These are phyloP conservation scores for Botrylloides violaceus DNA, from an alignment of 23 tunicate genomes.

Conservation along the genomic window DNA sequence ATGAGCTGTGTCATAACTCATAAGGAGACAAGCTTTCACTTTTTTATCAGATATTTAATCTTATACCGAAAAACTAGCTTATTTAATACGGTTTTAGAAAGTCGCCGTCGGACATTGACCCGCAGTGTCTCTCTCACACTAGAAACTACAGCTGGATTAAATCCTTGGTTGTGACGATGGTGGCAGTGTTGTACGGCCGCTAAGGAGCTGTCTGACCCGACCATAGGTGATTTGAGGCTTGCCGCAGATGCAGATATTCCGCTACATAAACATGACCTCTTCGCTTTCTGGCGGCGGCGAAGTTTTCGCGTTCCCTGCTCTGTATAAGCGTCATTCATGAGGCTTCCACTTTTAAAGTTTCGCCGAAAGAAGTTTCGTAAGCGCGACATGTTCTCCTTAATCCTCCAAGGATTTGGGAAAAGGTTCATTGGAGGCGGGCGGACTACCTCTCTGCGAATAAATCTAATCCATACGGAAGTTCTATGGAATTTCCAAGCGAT, in stretches of 20 bases:
- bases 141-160: neutral
- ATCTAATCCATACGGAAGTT: slow-evolving; percentile 70
- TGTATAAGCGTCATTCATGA: neutral
- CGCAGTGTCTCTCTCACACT: neutral
- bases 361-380: neutral
- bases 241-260: neutral
- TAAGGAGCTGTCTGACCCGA: neutral
- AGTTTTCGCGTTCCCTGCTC: neutral
- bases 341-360: neutral
- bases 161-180: neutral
- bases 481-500: slow-evolving; percentile 88
- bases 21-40: no score
- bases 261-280: neutral
- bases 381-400: neutral
- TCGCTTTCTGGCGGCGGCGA: neutral
- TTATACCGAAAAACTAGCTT: neutral
- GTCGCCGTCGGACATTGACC: neutral
- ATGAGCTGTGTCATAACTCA: no score
- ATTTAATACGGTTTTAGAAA: neutral
- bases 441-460: slow-evolving; percentile 58
- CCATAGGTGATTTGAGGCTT: neutral
- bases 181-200: neutral
- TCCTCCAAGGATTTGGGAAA: slow-evolving; percentile 37
- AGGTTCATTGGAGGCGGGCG: slow-evolving; percentile 92
- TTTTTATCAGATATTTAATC: neutral